A percentile compares a stretch with the other conserved stretches of the same genome.
Evolutionary conservation across 2,888 invertebrate genomes (phyloP).

Genomic region (Amiota mariae): DNA sequence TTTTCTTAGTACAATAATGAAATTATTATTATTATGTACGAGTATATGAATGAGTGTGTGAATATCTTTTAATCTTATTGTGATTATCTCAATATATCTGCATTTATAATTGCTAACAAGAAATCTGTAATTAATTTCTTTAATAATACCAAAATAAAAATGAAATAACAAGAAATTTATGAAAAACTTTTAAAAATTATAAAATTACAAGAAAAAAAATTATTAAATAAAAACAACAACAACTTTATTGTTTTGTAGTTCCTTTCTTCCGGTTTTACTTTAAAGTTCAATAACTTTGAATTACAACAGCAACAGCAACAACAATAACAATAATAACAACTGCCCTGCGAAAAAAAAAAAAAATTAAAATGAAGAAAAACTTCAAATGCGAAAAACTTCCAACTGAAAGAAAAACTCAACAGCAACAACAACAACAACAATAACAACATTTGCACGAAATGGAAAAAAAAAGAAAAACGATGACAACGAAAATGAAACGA

Average conservation of each 20-base stretch:
- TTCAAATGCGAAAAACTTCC: not conserved
- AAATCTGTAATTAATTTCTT: no score
- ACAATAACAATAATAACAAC: constrained; percentile 41
- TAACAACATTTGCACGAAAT: constrained; percentile 11
- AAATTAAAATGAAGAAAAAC: constrained; percentile 30
- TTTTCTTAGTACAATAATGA: no score
- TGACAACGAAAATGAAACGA: not conserved
- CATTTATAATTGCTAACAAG: no score
- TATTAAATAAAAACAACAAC: not conserved
- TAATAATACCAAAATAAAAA: no score
- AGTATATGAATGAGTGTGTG: no score
- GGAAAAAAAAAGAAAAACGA: constrained; percentile 1
- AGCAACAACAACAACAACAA: constrained; percentile 1
- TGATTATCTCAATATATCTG: no score
- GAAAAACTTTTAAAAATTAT: no score
- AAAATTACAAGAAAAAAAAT: not conserved
- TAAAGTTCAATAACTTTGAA: constrained; percentile 71
- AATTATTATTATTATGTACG: no score
- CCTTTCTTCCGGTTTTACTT: constrained; percentile 56
- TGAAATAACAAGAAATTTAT: no score
- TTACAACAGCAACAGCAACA: constrained; percentile 59
- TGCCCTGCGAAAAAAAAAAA: constrained; percentile 48
- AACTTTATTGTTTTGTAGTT: constrained; percentile 50
- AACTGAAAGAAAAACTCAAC: constrained; percentile 17
- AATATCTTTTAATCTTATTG: no score